Evolutionary conservation across 2,888 invertebrate genomes (phyloP).

Genomic region (Epinotia ramella): DNA sequence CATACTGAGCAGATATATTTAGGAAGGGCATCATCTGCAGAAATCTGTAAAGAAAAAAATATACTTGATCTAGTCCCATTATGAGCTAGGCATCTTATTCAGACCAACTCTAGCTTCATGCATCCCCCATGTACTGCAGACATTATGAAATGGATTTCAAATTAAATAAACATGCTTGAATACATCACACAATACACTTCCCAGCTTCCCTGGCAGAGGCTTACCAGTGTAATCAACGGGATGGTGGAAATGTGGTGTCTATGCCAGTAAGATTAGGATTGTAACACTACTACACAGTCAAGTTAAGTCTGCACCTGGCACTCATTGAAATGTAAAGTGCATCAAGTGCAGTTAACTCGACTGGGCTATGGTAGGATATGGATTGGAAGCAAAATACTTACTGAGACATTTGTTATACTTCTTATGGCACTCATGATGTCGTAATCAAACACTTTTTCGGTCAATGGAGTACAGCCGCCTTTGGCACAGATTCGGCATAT

Average conservation of each 20-base stretch:
- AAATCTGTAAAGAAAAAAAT: slow-evolving; percentile 64
- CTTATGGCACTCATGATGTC: slow-evolving; percentile 73
- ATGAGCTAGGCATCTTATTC: neutral
- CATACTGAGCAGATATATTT: slow-evolving; percentile 78
- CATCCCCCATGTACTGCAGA: too few relatives aligned
- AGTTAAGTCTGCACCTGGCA: too few relatives aligned
- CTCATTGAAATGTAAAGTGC: too few relatives aligned
- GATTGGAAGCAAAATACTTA: slow-evolving; percentile 56
- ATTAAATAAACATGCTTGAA: too few relatives aligned
- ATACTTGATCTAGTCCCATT: neutral
- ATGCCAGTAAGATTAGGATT: too few relatives aligned
- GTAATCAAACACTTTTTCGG: slow-evolving; percentile 69
- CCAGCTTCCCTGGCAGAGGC: too few relatives aligned
- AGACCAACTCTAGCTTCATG: neutral
- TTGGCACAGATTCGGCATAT: slow-evolving; percentile 77
- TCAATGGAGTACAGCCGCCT: slow-evolving; percentile 70
- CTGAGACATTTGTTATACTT: slow-evolving; percentile 72
- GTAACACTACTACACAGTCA: too few relatives aligned
- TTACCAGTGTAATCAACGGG: too few relatives aligned
- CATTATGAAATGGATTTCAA: too few relatives aligned
- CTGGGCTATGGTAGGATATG: neutral
- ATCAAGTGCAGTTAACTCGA: neutral
- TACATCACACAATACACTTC: too few relatives aligned
- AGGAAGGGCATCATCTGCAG: slow-evolving; percentile 73
- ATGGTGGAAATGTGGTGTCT: too few relatives aligned